Evolutionary conservation across 2,113 vertebrate genomes (phyloP), one percentile per base, ranked within the genome.

Genomic region (Hymenochirus boettgeri): DNA sequence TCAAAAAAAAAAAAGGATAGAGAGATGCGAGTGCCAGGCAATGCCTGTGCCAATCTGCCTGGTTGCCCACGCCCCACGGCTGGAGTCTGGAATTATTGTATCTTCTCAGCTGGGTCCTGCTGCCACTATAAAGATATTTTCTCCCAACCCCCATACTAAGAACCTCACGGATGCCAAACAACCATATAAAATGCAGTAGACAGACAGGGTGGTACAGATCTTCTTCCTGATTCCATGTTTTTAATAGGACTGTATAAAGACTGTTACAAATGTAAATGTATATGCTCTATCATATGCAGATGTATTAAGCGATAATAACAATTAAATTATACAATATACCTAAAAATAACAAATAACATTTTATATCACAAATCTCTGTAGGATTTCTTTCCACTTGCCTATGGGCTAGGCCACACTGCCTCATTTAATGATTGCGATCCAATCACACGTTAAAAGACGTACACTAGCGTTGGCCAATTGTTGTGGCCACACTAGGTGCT

Each of bases 31-130:
- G 62, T 55, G 51, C 63, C 62, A 74, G 70, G 63, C 60, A 70
- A 57, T 75, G 74, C 70, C 79, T 84, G 82, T 83, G 81, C 60
- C 73, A 70, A 69, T 69, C 69, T 79, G 82, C 83, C 83, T 80
- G 79, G 75, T 75, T 75, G 73, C 75, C 80, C 79, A 73, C 72
- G 77, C 79, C 74, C 76, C 70, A 73, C 77, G 75, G 80, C 78
- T 76, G 78, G 67, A 71, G 69, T 52, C 59, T 78, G 80, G 74
- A 48, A 54, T 72, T 69, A 72, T 74, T 72, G 69, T 51, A 69
- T 78, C 77, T 74, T 77, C 52, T 86, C 81, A 81, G 79, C 80
- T 83, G 79, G 45, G 73, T 75, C 66, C 73, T 54, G 75, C 69
- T 65, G 74, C 69, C 62, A 75, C 77, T 82, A 79, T 78, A 83